A percentile compares a stretch with the other conserved stretches of the same genome.
Conservation (phyloP, 2,113 vertebrate genomes). For the Engystomops pustulosus region DNA sequence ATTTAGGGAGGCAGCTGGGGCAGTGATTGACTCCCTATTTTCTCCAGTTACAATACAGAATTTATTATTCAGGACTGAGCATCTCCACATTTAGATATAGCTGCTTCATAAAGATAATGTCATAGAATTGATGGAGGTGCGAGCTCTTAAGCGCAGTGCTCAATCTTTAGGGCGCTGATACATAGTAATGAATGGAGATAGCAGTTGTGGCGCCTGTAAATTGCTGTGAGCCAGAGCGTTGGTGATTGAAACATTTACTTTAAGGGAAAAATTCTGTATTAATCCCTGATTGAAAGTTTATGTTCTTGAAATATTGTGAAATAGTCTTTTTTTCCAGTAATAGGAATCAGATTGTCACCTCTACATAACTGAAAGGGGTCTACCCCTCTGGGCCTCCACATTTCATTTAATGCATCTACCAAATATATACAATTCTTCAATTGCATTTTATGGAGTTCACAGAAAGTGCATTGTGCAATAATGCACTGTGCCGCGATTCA, state of each 20-base stretch:
- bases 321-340: no score
- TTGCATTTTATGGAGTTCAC: no score
- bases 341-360: no score
- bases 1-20: no score
- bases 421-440: no score
- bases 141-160: not conserved
- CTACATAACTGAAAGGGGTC: no score
- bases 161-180: not conserved
- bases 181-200: conserved; percentile 13
- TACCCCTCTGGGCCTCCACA: no score
- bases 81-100: not conserved
- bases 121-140: not conserved
- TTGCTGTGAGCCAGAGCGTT: not conserved
- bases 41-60: not conserved
- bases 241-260: not conserved
- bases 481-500: no score
- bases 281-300: not conserved
- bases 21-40: no score
- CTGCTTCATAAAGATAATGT: conserved; percentile 10
- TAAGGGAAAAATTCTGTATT: not conserved
- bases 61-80: not conserved
- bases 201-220: not conserved
- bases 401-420: no score
- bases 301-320: not conserved
- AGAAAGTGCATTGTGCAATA: no score